Evolutionary conservation across 53 echinoderm and acorn worm species (phyloP).

Genomic region (Holothuria leucospilota): DNA sequence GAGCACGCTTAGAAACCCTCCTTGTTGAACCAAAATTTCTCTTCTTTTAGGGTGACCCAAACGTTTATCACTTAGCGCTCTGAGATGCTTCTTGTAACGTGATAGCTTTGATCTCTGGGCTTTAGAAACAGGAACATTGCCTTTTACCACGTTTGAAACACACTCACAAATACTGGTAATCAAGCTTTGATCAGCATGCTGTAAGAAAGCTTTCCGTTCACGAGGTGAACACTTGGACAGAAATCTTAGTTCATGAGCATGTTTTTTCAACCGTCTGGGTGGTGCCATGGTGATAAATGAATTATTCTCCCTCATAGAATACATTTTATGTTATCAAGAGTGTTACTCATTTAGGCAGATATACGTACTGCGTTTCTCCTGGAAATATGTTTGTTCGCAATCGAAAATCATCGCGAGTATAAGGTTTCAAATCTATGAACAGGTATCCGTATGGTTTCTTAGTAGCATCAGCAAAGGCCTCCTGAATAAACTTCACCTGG

Average conservation of each 20-base stretch:
- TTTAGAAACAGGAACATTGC: too few relatives aligned
- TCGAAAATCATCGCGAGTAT: slow-evolving; percentile 30
- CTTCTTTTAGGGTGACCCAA: slow-evolving; percentile 29
- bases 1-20: slow-evolving; percentile 50
- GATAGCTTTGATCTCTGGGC: slow-evolving; percentile 23
- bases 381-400: slow-evolving; percentile 21
- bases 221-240: too few relatives aligned
- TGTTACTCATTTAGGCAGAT: slow-evolving; percentile 51
- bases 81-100: neutral
- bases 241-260: too few relatives aligned
- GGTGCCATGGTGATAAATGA: too few relatives aligned
- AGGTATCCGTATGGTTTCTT: slow-evolving; percentile 16
- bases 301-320: too few relatives aligned
- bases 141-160: too few relatives aligned
- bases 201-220: too few relatives aligned
- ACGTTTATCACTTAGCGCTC: slow-evolving; percentile 15
- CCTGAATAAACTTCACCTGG: slow-evolving; percentile 9
- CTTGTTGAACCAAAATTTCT: slow-evolving; percentile 42
- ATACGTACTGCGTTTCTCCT: neutral
- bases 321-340: slow-evolving; percentile 35
- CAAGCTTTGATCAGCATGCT: too few relatives aligned
- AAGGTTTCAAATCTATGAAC: slow-evolving; percentile 19
- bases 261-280: too few relatives aligned
- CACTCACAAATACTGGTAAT: too few relatives aligned
- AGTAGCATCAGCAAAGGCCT: slow-evolving; percentile 12